Percentiles rank a stretch among this genome's conserved stretches.
phyloP scores from a whole-genome alignment of 2,888 invertebrate genomes.

The Dasysyrphus tricinctus region DNA sequence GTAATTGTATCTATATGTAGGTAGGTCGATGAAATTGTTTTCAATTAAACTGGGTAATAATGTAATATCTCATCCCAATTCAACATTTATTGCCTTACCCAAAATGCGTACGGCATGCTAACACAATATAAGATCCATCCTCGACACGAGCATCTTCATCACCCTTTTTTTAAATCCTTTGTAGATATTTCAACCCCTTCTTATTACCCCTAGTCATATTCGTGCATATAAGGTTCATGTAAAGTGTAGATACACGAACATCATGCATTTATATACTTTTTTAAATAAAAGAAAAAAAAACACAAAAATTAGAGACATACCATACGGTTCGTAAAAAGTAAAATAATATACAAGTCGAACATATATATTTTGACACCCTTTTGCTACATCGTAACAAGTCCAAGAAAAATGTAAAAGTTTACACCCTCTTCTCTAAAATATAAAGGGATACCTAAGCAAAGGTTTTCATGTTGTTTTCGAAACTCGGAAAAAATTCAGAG shows the following conservation, averaged over 20 bases:
- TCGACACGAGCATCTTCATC: slow-evolving; percentile 1
- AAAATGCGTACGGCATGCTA: slow-evolving; percentile 41
- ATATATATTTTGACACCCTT: slow-evolving; percentile 60
- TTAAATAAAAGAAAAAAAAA: slow-evolving; percentile 40
- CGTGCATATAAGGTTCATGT: neutral
- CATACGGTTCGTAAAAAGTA: slow-evolving; percentile 58
- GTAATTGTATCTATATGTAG: neutral
- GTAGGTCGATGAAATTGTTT: slow-evolving; percentile 52
- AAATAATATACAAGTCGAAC: slow-evolving; percentile 64
- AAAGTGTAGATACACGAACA: neutral
- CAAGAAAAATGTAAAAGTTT: slow-evolving; percentile 59
- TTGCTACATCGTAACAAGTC: slow-evolving; percentile 48
- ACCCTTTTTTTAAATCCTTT: slow-evolving; percentile 47
- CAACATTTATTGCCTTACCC: slow-evolving; percentile 56
- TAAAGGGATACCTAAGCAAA: slow-evolving; percentile 20
- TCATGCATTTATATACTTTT: slow-evolving; percentile 16
- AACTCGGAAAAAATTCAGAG: slow-evolving; percentile 19
- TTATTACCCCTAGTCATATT: slow-evolving; percentile 19
- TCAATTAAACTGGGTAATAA: slow-evolving; percentile 72
- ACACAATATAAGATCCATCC: neutral
- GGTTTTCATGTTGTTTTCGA: slow-evolving; percentile 25
- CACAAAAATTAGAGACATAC: slow-evolving; percentile 65
- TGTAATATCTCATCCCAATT: slow-evolving; percentile 60
- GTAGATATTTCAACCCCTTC: slow-evolving; percentile 37
- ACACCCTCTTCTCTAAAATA: slow-evolving; percentile 59